phyloP scores from a whole-genome alignment of 2,113 vertebrate species.

The Acinonyx jubatus region DNA sequence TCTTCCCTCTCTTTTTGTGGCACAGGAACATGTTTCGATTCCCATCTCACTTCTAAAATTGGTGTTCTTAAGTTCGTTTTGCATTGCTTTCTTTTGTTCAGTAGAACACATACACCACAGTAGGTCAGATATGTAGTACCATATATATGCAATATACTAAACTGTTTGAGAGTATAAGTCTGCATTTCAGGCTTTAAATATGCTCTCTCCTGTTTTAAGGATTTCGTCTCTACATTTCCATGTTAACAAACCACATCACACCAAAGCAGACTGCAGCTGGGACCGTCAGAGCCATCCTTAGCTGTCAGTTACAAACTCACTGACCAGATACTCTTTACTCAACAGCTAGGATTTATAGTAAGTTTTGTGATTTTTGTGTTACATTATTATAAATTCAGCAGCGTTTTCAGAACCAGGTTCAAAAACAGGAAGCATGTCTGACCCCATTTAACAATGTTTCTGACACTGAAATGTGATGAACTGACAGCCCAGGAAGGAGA shows the following conservation, averaged over 20 bases:
- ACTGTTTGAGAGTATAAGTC: neutral
- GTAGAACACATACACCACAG: neutral
- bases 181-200: neutral
- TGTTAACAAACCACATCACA: neutral
- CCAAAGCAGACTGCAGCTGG: neutral
- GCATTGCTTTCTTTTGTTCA: neutral
- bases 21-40: neutral
- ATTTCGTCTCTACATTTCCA: neutral
- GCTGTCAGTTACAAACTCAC: neutral
- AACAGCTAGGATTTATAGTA: neutral
- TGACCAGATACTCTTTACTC: neutral
- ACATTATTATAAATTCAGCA: conserved; percentile 30
- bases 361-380: neutral
- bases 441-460: conserved; percentile 27
- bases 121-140: neutral
- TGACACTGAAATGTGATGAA: conserved; percentile 53
- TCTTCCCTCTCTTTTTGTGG: neutral
- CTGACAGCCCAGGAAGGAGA: conserved; percentile 55
- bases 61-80: neutral
- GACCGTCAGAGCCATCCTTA: neutral
- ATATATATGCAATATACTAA: neutral
- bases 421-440: conserved; percentile 2
- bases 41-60: neutral
- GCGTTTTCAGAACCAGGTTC: conserved; percentile 10
- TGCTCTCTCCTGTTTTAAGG: neutral